These are phyloP conservation scores for Pollachius pollachius DNA, from an alignment of 2,113 vertebrate genomes.

Conservation along the genomic window DNA sequence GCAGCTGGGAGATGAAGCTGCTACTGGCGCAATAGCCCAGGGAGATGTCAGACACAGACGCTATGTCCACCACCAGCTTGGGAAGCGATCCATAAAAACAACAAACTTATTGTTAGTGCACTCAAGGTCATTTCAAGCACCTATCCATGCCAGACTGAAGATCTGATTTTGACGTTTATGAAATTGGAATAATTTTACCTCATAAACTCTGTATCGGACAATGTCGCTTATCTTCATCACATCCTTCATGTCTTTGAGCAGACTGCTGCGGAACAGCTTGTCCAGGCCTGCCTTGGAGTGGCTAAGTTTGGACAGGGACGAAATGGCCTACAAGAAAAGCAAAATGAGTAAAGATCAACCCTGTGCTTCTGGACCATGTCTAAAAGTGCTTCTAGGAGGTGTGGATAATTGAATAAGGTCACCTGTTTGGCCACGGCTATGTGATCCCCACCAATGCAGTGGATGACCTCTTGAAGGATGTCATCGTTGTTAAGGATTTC, in stretches of 20 bases:
- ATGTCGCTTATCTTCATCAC: constrained; percentile 86
- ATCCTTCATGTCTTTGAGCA: constrained; percentile 81
- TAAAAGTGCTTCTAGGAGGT: background rate
- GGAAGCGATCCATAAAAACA: constrained; percentile 10
- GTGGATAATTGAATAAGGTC: constrained; percentile 7
- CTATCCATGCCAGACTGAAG: background rate
- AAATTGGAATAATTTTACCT: constrained; percentile 71
- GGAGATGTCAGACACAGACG: constrained; percentile 82
- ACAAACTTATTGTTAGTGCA: background rate
- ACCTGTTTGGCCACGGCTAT: constrained; percentile 92
- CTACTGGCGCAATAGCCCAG: constrained; percentile 85
- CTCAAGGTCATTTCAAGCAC: background rate
- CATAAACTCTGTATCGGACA: constrained; percentile 89
- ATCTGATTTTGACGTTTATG: no score
- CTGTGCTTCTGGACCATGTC: background rate
- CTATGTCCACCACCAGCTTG: constrained; percentile 87
- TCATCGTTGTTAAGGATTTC: constrained; percentile 80
- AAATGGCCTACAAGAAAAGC: constrained; percentile 79
- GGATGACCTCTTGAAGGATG: constrained; percentile 79
- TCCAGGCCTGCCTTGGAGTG: constrained; percentile 81
- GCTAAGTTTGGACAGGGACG: constrained; percentile 80
- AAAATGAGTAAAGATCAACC: constrained; percentile 1
- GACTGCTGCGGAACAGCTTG: constrained; percentile 80
- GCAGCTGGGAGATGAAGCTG: constrained; percentile 81
- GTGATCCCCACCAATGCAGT: constrained; percentile 83